Percentiles rank a stretch among this genome's conserved stretches.
Evolutionary conservation across 2,888 invertebrate genomes (phyloP).

Genomic region (Emesis russula): DNA sequence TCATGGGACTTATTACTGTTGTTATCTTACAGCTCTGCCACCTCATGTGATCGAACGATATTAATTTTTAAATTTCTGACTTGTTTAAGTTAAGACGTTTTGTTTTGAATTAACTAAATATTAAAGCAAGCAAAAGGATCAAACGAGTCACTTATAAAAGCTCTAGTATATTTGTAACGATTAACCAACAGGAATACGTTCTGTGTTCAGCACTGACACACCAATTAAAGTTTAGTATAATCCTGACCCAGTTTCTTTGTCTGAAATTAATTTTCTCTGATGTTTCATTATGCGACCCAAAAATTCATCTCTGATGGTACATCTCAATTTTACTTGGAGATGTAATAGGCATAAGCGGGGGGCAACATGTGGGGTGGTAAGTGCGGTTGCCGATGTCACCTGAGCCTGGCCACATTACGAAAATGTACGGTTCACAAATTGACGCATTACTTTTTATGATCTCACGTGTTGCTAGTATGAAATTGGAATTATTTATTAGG

Average conservation of each 20-base stretch:
- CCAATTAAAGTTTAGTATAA: neutral
- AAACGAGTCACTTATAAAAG: neutral
- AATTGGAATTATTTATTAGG: constrained; percentile 21
- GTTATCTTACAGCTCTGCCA: too few relatives aligned
- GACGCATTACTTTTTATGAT: constrained; percentile 36
- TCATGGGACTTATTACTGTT: too few relatives aligned
- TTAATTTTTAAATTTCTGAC: too few relatives aligned
- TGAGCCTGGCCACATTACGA: constrained; percentile 28
- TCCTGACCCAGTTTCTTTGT: constrained; percentile 9
- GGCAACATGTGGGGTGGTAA: constrained; percentile 1
- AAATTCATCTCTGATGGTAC: constrained; percentile 16
- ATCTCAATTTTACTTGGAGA: constrained; percentile 19
- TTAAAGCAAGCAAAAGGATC: too few relatives aligned
- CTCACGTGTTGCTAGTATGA: constrained; percentile 25
- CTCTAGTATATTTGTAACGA: neutral
- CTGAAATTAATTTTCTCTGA: neutral
- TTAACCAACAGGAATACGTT: neutral
- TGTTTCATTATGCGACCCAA: constrained; percentile 2
- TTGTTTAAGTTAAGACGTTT: too few relatives aligned
- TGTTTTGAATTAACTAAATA: too few relatives aligned
- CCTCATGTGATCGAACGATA: too few relatives aligned
- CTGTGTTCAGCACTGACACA: neutral
- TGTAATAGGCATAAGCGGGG: constrained; percentile 4
- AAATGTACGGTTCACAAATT: constrained; percentile 26
- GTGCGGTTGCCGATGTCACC: constrained; percentile 25